These are phyloP conservation scores for Amiota mariae DNA, from an alignment of 2,888 invertebrate species.

Conservation along the genomic window DNA sequence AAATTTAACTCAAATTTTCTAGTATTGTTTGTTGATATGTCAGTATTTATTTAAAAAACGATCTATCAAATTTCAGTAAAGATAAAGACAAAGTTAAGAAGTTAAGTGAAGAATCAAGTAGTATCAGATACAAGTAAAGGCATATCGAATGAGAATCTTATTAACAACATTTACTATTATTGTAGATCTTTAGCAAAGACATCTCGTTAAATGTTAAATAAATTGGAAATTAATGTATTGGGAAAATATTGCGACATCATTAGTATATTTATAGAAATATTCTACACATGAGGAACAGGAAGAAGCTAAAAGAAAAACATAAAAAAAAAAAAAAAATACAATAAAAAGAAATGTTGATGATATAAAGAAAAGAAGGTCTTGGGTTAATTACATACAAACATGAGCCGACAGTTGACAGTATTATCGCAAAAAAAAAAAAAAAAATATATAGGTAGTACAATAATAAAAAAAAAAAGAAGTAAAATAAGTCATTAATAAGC, in stretches of 20 bases:
- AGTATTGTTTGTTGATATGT: no score
- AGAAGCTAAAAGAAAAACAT: constrained; percentile 18
- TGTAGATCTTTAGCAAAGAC: constrained; percentile 31
- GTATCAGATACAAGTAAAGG: no score
- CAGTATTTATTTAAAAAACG: no score
- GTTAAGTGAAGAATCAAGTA: no score
- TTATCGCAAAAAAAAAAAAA: not conserved
- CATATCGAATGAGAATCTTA: no score
- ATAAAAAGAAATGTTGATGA: not conserved
- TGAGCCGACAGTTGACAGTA: constrained; percentile 10
- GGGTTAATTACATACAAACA: not conserved
- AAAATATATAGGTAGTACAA: no score
- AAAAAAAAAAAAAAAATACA: not conserved
- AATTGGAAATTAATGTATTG: constrained; percentile 28
- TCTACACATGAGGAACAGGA: not conserved
- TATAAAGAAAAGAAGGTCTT: no score
- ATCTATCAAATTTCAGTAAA: no score
- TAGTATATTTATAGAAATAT: constrained; percentile 31
- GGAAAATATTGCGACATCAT: constrained; percentile 37
- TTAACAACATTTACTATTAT: no score
- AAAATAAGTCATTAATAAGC: constrained; percentile 6
- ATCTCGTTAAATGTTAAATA: constrained; percentile 10
- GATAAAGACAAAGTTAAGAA: no score
- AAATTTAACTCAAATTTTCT: not conserved
- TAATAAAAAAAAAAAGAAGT: not conserved